Conservation (phyloP, 2,797 vertebrate species). For the Cyclopterus lumpus region DNA sequence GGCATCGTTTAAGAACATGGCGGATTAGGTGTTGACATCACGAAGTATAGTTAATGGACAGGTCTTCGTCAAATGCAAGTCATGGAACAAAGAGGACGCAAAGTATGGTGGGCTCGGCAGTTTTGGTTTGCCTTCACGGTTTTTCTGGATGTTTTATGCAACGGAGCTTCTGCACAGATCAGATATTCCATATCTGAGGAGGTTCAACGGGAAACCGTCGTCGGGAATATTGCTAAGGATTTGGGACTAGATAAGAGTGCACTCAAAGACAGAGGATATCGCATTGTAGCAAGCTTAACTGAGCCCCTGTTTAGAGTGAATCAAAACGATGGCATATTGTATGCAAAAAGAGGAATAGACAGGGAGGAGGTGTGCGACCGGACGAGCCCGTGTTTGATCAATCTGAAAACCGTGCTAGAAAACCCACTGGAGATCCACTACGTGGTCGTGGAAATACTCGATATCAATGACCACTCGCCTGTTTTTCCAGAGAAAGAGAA, state of each 20-base stretch:
- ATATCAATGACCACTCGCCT: conserved; percentile 75
- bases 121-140: conserved; percentile 61
- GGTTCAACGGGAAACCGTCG: conserved; percentile 75
- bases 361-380: conserved; percentile 76
- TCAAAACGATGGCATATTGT: conserved; percentile 73
- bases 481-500: conserved; percentile 75
- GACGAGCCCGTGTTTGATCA: conserved; percentile 67
- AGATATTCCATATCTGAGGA: conserved; percentile 82
- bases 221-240: conserved; percentile 84
- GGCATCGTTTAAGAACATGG: not conserved
- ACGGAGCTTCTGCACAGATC: conserved; percentile 70
- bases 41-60: not conserved
- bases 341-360: conserved; percentile 71
- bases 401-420: conserved; percentile 78
- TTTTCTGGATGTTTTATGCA: conserved; percentile 62
- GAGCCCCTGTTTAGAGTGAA: conserved; percentile 73
- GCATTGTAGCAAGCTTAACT: conserved; percentile 75
- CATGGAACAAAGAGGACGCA: conserved; percentile 70
- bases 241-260: conserved; percentile 76
- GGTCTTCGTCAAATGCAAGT: not conserved
- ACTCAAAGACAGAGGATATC: conserved; percentile 72
- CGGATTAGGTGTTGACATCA: not conserved
- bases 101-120: conserved; percentile 12
- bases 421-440: conserved; percentile 79
- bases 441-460: conserved; percentile 69